A percentile compares a stretch with the other conserved stretches of the same genome.
Evolutionary conservation across 2,797 vertebrate genomes (phyloP).

Genomic region (Syngnathus rostellatus): DNA sequence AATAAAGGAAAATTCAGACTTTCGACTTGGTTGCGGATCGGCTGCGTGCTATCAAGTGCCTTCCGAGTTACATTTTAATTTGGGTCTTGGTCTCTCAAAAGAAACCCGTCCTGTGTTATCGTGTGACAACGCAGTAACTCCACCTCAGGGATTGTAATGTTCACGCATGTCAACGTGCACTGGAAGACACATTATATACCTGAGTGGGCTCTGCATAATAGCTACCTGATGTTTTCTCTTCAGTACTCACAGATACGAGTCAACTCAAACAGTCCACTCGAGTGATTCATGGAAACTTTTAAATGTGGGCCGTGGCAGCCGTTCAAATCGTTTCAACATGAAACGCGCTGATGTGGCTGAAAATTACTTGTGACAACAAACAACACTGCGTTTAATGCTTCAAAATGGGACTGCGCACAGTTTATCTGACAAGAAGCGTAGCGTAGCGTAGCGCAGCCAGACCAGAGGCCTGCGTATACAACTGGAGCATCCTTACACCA

Average conservation of each 20-base stretch:
- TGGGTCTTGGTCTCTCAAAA: neutral
- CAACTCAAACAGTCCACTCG: constrained; percentile 18
- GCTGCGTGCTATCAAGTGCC: neutral
- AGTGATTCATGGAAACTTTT: constrained; percentile 46
- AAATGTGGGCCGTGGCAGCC: constrained; percentile 22
- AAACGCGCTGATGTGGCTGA: constrained; percentile 20
- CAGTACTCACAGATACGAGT: constrained; percentile 31
- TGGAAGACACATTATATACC: constrained; percentile 39
- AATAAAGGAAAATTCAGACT: neutral
- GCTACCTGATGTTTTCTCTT: constrained; percentile 27
- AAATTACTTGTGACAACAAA: constrained; percentile 23
- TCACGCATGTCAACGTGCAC: constrained; percentile 7
- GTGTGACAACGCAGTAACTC: neutral
- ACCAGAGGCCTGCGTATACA: neutral
- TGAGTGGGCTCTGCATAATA: constrained; percentile 26
- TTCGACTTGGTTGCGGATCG: neutral
- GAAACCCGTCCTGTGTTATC: neutral
- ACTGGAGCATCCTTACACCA: constrained; percentile 75
- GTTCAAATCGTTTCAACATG: constrained; percentile 36
- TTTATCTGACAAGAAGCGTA: constrained; percentile 5
- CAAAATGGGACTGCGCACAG: neutral
- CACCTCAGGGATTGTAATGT: neutral
- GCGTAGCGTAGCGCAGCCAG: neutral
- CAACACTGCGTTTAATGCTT: constrained; percentile 4
- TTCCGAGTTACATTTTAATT: neutral